Conservation (phyloP, 2,113 vertebrate genomes). For the Carettochelys insculpta region DNA sequence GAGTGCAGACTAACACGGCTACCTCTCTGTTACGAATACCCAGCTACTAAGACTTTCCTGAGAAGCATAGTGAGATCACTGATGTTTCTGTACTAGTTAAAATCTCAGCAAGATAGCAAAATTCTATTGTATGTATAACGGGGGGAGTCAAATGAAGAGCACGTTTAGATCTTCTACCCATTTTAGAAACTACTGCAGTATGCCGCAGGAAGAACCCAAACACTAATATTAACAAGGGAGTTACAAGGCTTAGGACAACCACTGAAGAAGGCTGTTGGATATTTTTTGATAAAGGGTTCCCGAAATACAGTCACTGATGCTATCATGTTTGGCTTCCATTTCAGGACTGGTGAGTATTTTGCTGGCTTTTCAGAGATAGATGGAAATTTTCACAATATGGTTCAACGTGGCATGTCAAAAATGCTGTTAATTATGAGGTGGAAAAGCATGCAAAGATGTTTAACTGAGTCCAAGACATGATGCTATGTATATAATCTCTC, state of each 20-base stretch:
- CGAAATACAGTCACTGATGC: background rate
- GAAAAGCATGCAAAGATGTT: constrained; percentile 47
- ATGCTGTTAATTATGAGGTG: constrained; percentile 31
- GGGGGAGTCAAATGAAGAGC: background rate
- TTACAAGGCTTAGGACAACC: background rate
- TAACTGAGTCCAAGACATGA: background rate
- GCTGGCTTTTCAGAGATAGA: background rate
- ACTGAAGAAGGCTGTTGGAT: background rate
- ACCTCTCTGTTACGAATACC: too few relatives aligned
- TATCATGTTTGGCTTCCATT: background rate
- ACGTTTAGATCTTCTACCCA: background rate
- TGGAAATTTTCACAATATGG: constrained; percentile 31
- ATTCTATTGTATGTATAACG: background rate
- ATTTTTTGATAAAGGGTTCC: background rate
- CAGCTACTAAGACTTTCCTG: background rate
- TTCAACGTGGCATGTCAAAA: background rate
- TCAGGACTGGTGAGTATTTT: background rate
- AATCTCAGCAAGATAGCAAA: background rate
- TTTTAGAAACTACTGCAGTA: background rate
- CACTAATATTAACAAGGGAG: background rate
- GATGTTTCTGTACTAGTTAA: background rate
- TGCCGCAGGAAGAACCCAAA: background rate
- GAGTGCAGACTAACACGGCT: too few relatives aligned
- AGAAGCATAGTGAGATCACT: constrained; percentile 15
- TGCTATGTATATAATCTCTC: background rate